Percentiles rank a stretch among this genome's conserved stretches.
These are phyloP conservation scores for Mionectes olivaceus DNA, from an alignment of 2,797 vertebrate genomes.

Conservation along the genomic window DNA sequence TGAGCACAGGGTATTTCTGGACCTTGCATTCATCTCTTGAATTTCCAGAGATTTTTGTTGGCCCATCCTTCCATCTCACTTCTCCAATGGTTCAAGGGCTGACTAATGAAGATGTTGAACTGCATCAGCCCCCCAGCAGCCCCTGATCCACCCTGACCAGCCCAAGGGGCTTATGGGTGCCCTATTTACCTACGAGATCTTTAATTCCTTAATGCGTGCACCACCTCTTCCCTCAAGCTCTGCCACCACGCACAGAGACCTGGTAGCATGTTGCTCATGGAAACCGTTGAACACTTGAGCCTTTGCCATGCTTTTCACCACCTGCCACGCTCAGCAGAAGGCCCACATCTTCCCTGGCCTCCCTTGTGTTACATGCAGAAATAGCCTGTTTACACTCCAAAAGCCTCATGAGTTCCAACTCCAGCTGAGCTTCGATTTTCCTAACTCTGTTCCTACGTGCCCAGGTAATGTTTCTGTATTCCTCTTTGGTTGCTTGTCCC, in stretches of 20 bases:
- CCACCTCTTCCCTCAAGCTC: background rate
- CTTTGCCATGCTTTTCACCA: background rate
- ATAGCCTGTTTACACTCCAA: background rate
- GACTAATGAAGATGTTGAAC: background rate
- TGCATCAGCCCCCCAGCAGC: background rate
- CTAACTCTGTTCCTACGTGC: background rate
- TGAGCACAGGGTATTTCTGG: too few relatives aligned
- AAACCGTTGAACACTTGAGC: background rate
- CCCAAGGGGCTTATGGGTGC: rapidly evolving
- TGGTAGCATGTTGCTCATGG: background rate
- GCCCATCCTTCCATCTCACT: too few relatives aligned
- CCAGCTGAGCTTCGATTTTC: background rate
- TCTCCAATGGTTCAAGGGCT: too few relatives aligned
- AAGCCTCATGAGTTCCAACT: background rate
- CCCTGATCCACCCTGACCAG: background rate
- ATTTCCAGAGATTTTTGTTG: too few relatives aligned
- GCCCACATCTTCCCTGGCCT: background rate
- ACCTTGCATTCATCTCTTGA: too few relatives aligned
- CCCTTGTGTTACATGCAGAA: background rate
- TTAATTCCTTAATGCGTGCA: background rate
- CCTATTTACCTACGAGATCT: rapidly evolving
- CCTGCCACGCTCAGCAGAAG: background rate
- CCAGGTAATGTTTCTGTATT: background rate
- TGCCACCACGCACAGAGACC: background rate
- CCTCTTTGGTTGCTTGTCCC: background rate